Base-by-base conservation (phyloP, 2,888 invertebrate species). In the Malthinus flaveolus region DNA sequence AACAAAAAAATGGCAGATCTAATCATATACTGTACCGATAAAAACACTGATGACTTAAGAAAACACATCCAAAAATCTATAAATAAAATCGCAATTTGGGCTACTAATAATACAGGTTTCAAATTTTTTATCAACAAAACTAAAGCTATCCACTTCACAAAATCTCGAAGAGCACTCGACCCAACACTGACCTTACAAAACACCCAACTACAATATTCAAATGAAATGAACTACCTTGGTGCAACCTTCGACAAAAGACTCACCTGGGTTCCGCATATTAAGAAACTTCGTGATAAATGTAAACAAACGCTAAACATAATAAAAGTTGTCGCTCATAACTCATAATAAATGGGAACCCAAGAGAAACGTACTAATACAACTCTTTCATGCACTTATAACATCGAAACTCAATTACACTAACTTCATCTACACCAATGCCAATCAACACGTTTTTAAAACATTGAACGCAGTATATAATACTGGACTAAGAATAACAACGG, bases 251-350 rank as follows among this genome's bases (percentile, higher is more conserved):
- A 37, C 4, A 8, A 37, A 9, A 37, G 10, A 9, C 37, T 37
- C 4, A 13, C 44, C 1, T 23, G 44, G 31, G n/a, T n/a, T n/a
- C 7, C 47, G 7, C n/a, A 37, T 4, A 10, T 37, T 2, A 10
- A 10, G 2, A 1, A 8, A 8, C 37, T 37, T 1, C 8, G 12
- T 10, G 8, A 7, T 7, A 12, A 37, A 37, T 37, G 37, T 37
- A n/a, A 7, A 1, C 6, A 37, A 37, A 9, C 10, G 10, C 4
- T 37, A 37, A 37, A 37, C n/a, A 37, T 37, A 7, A 8, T 37
- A 11, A 65, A 61, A 56, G 3, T 48, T 34, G 9, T 65, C 5
- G 45, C 51, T 7, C 11, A 44, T n/a, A 11, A 39, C 51, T 7
- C 11, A 44, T n/a, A 11, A 13, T 7, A 23, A 23, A 23, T 44